phyloP scores from a whole-genome alignment of 2,797 vertebrate genomes.

The Esox masquinongy region DNA sequence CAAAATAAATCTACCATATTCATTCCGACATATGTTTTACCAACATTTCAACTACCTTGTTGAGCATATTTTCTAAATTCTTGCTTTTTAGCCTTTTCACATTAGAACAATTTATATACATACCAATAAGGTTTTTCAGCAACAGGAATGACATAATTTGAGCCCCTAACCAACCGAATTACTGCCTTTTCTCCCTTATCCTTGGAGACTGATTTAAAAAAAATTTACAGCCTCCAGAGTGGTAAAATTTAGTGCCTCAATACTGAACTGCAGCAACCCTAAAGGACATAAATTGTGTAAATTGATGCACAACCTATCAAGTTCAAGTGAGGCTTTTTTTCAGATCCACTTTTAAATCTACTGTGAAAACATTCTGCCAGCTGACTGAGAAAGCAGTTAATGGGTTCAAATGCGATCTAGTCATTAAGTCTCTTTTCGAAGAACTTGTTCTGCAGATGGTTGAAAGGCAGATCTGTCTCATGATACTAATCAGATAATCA shows the following conservation, averaged over 20 bases:
- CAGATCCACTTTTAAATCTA: neutral
- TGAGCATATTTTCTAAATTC: neutral
- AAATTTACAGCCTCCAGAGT: neutral
- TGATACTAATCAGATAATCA: conserved; percentile 32
- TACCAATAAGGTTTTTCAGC: neutral
- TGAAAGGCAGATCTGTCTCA: conserved; percentile 16
- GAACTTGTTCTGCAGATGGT: conserved; percentile 4
- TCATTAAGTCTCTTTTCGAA: conserved; percentile 12
- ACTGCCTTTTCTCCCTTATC: neutral
- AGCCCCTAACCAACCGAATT: neutral
- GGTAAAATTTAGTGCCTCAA: neutral
- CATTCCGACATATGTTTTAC: neutral
- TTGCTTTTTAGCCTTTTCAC: neutral
- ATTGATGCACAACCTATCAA: neutral
- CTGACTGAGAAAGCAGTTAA: neutral
- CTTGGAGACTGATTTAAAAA: neutral
- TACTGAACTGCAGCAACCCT: neutral
- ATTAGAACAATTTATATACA: neutral
- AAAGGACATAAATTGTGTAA: neutral
- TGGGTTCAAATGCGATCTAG: neutral
- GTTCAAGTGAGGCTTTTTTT: neutral
- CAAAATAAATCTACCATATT: too few relatives aligned
- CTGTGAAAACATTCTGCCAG: neutral
- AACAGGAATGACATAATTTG: neutral
- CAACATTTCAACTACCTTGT: neutral